A percentile compares a stretch with the other conserved stretches of the same genome.
Conservation (phyloP, 64 coral and sea anemone genomes). For the Orbicella faveolata region DNA sequence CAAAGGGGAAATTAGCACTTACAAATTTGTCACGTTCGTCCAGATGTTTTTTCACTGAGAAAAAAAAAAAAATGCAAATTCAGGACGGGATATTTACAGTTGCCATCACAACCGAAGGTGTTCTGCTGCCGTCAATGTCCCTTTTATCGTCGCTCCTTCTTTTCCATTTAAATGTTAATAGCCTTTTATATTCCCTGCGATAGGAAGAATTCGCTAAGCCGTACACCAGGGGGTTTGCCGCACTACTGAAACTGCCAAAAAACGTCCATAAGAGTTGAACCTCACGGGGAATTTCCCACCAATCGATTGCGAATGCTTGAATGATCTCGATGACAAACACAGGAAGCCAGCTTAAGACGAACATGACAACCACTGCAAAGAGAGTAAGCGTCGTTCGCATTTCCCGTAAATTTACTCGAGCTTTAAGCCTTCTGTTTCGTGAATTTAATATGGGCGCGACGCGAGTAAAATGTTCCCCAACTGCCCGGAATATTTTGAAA, state of each 20-base stretch:
- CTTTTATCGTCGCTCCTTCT: not conserved
- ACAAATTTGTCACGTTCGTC: not conserved
- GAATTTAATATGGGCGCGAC: constrained; percentile 7
- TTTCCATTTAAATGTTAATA: constrained; percentile 40
- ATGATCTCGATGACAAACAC: constrained; percentile 49
- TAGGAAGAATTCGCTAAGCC: constrained; percentile 44
- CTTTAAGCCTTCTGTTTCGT: not conserved
- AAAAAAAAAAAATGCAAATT: not conserved
- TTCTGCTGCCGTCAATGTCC: not conserved
- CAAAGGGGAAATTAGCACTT: not conserved
- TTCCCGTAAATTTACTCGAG: constrained; percentile 12
- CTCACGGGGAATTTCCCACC: constrained; percentile 38
- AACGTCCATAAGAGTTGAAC: constrained; percentile 68
- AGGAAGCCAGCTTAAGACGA: constrained; percentile 54
- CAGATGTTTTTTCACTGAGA: not conserved
- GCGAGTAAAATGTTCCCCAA: constrained; percentile 41
- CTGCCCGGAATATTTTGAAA: constrained; percentile 44
- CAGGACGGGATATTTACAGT: constrained; percentile 11
- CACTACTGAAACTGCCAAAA: constrained; percentile 48
- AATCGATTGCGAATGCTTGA: constrained; percentile 30
- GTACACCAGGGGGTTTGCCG: constrained; percentile 54
- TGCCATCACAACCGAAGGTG: not conserved
- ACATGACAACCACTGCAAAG: constrained; percentile 48
- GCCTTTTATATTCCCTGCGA: constrained; percentile 9
- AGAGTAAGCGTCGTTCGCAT: constrained; percentile 58